Evolutionary conservation across 2,888 invertebrate species (phyloP).

Genomic region (Eupeodes latifasciatus): DNA sequence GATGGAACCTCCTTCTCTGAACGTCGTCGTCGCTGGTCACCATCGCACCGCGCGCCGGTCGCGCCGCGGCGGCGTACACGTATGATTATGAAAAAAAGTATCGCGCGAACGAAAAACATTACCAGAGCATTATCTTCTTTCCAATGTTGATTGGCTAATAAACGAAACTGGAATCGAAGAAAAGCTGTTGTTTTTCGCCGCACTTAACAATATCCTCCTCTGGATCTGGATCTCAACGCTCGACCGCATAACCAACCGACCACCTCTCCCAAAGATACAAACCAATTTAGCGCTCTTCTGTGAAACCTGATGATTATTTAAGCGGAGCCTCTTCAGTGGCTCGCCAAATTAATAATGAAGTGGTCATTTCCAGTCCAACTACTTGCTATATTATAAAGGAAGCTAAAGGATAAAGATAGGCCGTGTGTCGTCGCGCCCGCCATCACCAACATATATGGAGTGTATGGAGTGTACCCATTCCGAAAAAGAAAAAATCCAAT

Average conservation of each 20-base stretch:
- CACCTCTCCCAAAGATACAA: conserved; percentile 21
- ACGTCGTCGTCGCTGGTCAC: no score
- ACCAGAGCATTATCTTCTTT: conserved; percentile 48
- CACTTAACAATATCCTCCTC: conserved; percentile 59
- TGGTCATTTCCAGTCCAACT: conserved; percentile 70
- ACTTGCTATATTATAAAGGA: conserved; percentile 60
- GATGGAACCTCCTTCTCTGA: conserved; percentile 42
- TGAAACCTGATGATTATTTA: conserved; percentile 73
- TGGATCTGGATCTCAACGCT: conserved; percentile 15
- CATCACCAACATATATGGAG: background rate
- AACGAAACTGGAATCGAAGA: conserved; percentile 68
- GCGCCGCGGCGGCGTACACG: no score
- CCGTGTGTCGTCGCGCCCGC: background rate
- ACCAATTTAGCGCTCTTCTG: conserved; percentile 61
- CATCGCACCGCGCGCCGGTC: no score
- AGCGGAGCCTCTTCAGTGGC: conserved; percentile 51
- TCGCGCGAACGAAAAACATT: conserved; percentile 57
- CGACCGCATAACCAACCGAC: background rate
- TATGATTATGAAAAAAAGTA: conserved; percentile 16
- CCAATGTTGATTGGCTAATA: conserved; percentile 59
- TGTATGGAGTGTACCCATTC: background rate
- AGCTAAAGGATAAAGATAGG: conserved; percentile 49
- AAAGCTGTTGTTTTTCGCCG: conserved; percentile 57
- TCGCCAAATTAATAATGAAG: conserved; percentile 71
- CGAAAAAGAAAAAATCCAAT: conserved; percentile 58